A percentile compares a stretch with the other conserved stretches of the same genome.
Conservation (phyloP, 1,140 invertebrate species). For the Platorchestia sp. region DNA sequence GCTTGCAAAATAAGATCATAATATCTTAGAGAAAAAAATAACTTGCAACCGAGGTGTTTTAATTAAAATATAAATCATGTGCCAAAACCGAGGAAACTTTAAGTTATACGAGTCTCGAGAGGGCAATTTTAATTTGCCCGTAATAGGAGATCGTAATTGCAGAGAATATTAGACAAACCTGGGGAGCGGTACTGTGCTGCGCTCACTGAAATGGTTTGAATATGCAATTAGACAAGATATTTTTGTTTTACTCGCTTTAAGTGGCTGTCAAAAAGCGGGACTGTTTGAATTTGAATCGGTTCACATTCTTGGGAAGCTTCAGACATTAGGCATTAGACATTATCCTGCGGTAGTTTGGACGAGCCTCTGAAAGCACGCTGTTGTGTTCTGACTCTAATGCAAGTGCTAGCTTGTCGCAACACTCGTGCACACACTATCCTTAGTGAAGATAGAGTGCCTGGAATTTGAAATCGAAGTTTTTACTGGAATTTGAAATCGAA, state of each 20-base stretch:
- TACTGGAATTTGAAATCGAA: neutral
- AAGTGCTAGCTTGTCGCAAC: no score
- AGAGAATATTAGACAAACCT: neutral
- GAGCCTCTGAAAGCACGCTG: neutral
- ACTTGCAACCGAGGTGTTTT: neutral
- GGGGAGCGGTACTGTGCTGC: neutral
- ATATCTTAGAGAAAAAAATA: neutral
- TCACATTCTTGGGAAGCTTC: neutral
- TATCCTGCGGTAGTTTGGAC: neutral
- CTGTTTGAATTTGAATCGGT: neutral
- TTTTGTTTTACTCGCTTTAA: neutral
- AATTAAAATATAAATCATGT: neutral
- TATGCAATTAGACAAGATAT: neutral
- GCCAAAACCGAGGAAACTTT: neutral
- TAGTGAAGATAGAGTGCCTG: no score
- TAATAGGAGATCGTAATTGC: neutral
- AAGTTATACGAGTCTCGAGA: neutral
- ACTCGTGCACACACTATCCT: no score
- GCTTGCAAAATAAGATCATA: neutral
- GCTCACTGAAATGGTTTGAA: neutral
- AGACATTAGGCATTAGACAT: neutral
- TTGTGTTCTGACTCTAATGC: neutral
- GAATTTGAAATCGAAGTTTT: no score
- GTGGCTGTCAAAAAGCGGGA: neutral
- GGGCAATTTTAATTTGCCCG: neutral